Percentiles rank a stretch among this genome's conserved stretches.
Conservation (phyloP, 2,113 vertebrate species). For the Lagopus leucura region DNA sequence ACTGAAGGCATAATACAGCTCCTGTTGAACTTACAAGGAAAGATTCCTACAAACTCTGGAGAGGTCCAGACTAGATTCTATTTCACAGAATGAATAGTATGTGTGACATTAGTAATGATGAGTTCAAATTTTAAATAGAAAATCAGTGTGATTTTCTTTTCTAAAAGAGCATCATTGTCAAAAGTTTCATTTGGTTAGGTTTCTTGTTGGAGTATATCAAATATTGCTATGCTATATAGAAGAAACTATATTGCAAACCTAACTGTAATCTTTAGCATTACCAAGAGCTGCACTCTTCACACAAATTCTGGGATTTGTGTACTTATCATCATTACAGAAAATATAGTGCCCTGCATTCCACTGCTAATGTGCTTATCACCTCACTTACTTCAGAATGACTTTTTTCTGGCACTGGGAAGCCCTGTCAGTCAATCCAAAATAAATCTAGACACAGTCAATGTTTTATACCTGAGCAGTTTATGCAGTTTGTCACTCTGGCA, state of each 20-base stretch:
- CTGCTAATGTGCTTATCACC: neutral
- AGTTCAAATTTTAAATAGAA: neutral
- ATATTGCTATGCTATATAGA: neutral
- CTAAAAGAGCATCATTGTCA: neutral
- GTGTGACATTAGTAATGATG: neutral
- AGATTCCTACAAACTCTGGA: neutral
- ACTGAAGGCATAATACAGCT: neutral
- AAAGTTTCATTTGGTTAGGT: neutral
- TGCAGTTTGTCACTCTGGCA: neutral
- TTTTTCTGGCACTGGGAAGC: neutral
- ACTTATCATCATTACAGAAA: neutral
- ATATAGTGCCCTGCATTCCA: neutral
- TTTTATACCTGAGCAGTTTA: accelerated
- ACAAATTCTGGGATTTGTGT: neutral
- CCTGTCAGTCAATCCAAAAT: neutral
- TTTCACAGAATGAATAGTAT: neutral
- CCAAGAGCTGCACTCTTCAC: neutral
- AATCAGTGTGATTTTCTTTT: neutral
- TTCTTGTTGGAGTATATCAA: neutral
- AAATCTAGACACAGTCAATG: neutral
- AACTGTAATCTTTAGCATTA: neutral
- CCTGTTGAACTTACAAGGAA: neutral
- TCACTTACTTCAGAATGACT: neutral
- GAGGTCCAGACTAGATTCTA: neutral
- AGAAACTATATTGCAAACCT: neutral